Percentiles rank a stretch among this genome's conserved stretches.
phyloP scores from a whole-genome alignment of 2,888 invertebrate species.

The Melanostoma mellinum region DNA sequence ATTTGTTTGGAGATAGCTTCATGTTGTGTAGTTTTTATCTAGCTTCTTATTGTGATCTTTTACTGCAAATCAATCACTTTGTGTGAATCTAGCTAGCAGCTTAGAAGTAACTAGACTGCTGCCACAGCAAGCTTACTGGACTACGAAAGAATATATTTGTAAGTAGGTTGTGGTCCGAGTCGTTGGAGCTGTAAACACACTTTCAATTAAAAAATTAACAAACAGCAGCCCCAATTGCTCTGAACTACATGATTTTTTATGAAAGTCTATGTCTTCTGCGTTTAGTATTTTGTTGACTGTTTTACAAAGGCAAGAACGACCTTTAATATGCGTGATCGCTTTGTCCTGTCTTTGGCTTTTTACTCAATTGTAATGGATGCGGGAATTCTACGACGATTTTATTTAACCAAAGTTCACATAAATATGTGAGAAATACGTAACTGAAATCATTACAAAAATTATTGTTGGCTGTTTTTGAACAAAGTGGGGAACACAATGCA shows the following conservation, averaged over 20 bases:
- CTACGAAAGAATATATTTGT: constrained; percentile 28
- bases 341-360: constrained; percentile 1
- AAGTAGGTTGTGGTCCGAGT: constrained; percentile 48
- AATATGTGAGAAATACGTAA: neutral
- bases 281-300: no score
- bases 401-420: no score
- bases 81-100: neutral
- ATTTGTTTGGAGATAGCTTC: no score
- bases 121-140: constrained; percentile 7
- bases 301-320: constrained; percentile 11
- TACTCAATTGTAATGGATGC: neutral
- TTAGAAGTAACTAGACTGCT: neutral
- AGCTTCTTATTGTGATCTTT: no score
- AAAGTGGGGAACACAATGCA: neutral
- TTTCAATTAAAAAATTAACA: constrained; percentile 45
- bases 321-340: constrained; percentile 21
- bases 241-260: constrained; percentile 30
- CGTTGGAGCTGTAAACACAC: constrained; percentile 19
- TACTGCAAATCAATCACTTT: neutral
- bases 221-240: constrained; percentile 53
- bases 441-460: neutral
- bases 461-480: neutral
- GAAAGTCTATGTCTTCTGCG: constrained; percentile 23
- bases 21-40: no score
- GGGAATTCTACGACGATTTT: constrained; percentile 3